Base-by-base conservation (phyloP, 2,113 vertebrate genomes). In the Calyptommatus sinebrachiatus region DNA sequence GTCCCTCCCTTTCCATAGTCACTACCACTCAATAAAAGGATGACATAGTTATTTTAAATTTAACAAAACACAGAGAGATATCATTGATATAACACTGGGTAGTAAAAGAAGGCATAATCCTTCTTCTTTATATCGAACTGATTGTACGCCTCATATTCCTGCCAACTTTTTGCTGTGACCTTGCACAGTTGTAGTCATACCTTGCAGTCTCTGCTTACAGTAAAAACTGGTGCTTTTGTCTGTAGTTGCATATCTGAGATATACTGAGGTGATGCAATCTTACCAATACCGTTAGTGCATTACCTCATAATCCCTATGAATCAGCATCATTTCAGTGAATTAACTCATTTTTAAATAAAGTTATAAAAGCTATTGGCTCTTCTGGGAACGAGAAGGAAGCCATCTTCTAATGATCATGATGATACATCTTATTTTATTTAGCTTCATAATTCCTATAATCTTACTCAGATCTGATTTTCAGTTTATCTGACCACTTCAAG, bases 301-400 rank as follows among this genome's bases (percentile, higher is more conserved):
- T 95, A 94, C 92, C 91, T 91, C 91, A 94, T 78, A 81, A 69
- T 90, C 85, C 86, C 89, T 90, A 87, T 95, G 94, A 96, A 91
- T 96, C 95, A 95, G 93, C 94, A 93, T 87, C 89, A 84, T 87
- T 88, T 72, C 75, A 80, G 89, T 96, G 95, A 95, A 90, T 96
- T 94, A 95, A 91, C 88, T 95, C 94, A 95, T 90, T 73, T 24
- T 81, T 80, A 78, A 89, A 88, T 82, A 91, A 90, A 69, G 76
- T 76, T 83, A 85, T 76, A 71, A 83, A 86, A 89, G 84, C 22
- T 85, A 79, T 80, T 77, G 68, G 71, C 21, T 6, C 22, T 91
- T 94, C 89, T 87, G 89, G 86, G 90, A 88, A 92, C 1, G 29
- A 24, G 18, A 14, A n/a, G 1, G 70, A 80, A 85, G 76, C 41